Base-by-base conservation (phyloP, 1,140 invertebrate species). In the Sycophila sp. region DNA sequence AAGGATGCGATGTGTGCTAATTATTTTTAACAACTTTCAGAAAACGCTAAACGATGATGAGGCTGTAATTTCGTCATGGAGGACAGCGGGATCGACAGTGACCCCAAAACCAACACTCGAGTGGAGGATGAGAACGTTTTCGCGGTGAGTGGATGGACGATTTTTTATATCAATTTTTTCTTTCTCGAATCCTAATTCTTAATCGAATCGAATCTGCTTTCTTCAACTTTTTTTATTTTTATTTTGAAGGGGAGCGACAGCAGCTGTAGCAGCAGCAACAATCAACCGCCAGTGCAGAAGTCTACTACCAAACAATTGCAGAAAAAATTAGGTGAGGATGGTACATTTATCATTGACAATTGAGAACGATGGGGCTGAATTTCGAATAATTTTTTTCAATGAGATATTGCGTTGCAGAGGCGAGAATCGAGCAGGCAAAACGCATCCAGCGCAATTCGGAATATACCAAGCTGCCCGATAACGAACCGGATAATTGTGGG, bases 81-180 rank as follows among this genome's bases (percentile, higher is more conserved):
- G 83, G 89, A 91, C 80, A 91, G 89, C 78, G 89, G 89, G 22
- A 90, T 91, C 73, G 89, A 91, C 67, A 90, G 89, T 79, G 89
- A 90, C 81, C 86, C 87, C 17, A 88, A 88, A 77, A 83, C 86
- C 40, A 79, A 76, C 63, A 83, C 78, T 64, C 76, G 76, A 32
- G 62, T 73, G 13, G 85, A 86, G 73, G 84, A 85, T 69, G 86
- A 89, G 77, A 84, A 85, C 78, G 77, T 86, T 56, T 85, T 85
- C 70, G 73, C 81, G 78, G 87, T 88, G 78, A 80, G 71, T 66
- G 17, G 34, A 45, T 59, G 2, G n/a, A n/a, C n/a, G n/a, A 22
- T 51, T 45, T 45, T 45, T 45, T n/a, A 22, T 24, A 24, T 49
- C 24, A 22, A 55, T 55, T 55, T 30, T 64, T 15, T 42, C 10